Conservation (phyloP, 2,113 vertebrate species). For the Amblyopsis rosae region DNA sequence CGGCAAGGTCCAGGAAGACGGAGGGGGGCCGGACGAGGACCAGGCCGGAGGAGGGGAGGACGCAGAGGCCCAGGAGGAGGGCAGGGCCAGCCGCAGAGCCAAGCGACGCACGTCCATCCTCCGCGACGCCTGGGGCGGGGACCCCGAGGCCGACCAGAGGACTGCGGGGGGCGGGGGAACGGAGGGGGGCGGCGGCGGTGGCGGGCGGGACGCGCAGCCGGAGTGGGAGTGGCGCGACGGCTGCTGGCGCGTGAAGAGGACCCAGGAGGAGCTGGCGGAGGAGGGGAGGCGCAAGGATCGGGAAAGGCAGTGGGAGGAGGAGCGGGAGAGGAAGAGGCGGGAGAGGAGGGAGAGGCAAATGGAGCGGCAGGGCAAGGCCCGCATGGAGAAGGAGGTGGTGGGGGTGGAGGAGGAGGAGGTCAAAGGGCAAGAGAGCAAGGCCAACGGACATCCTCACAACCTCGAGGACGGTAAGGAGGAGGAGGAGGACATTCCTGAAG, state of each 20-base stretch:
- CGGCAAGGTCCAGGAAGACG: constrained; percentile 78
- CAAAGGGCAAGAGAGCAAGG: background rate
- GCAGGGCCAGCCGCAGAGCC: constrained; percentile 36
- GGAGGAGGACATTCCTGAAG: background rate
- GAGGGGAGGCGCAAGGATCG: constrained; percentile 64
- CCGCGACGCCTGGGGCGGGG: constrained; percentile 6
- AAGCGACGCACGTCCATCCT: constrained; percentile 45
- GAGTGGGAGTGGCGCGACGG: constrained; percentile 73
- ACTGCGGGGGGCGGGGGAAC: background rate
- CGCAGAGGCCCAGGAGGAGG: constrained; percentile 29
- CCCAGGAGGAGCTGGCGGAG: constrained; percentile 59
- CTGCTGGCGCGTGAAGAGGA: constrained; percentile 69
- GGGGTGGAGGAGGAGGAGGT: constrained; percentile 21
- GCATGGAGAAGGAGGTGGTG: constrained; percentile 20
- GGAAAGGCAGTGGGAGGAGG: constrained; percentile 51
- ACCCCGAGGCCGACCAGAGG: background rate
- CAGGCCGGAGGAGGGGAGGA: constrained; percentile 23
- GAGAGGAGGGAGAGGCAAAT: constrained; percentile 60
- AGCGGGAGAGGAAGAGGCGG: constrained; percentile 56
- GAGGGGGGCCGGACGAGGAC: constrained; percentile 61
- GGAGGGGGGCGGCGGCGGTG: constrained; percentile 9
- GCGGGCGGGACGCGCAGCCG: constrained; percentile 37
- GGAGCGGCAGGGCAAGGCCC: constrained; percentile 42
- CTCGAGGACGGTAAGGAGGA: background rate
- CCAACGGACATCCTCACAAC: too few species aligned